Evolutionary conservation across 2,888 invertebrate species (phyloP), one percentile per base, ranked within the genome.

Genomic region (Dasysyrphus albostriatus): DNA sequence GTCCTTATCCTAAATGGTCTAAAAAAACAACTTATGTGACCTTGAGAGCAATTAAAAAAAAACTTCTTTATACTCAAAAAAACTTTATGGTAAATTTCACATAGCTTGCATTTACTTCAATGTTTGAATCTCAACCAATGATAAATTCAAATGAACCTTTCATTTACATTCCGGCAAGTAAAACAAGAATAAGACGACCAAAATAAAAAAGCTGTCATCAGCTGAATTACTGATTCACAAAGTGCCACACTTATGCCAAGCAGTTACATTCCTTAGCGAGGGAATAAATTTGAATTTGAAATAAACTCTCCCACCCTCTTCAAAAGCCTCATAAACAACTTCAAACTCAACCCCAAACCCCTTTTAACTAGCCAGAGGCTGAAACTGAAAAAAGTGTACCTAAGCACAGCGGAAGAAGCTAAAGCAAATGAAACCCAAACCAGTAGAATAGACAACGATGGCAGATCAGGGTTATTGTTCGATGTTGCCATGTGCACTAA

Each of bases 401-500:
- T n/a, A 59, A 69, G 32, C 67, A 14, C 39, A 59, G 39, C 32
- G 72, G 70, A 75, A 70, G 61, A 63, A 81, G 58, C 51, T 65
- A 61, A 58, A 81, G 59, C 67, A 54, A 58, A 42, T 16, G 39
- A 65, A 69, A 56, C 54, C 47, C 74, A 65, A 69, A 56, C 54
- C 47, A 79, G 61, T 16, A 63, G 47, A 49, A 67, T n/a, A 49
- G 49, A 67, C 47, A 69, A 59, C 44, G 77, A 67, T 51, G 51
- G 42, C 67, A 83, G 78, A 83, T 72, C 70, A 87, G 76, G 77
- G 82, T 87, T 87, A 87, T 82, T 82, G 85, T 85, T 85, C 77
- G 77, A 65, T 82, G 87, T 87, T 87, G 79, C 78, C 83, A 88
- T 83, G 83, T 88, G 88, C 83, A 83, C 83, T 88, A 80, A 83